Conservation (phyloP, 2,888 invertebrate genomes). For the Dasysyrphus tricinctus region DNA sequence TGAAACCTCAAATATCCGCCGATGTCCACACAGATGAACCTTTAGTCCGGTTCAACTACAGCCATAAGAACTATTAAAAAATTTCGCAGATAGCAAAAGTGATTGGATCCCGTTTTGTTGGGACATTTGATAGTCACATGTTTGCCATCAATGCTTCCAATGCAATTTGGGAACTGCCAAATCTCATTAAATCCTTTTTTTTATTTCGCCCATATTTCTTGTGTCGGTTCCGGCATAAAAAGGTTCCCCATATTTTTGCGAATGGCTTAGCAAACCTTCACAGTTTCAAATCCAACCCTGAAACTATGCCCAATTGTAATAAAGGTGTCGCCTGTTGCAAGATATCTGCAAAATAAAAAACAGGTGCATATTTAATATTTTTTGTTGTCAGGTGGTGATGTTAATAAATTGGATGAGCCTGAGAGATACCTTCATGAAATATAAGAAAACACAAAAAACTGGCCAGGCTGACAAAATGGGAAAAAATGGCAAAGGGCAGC, state of each 20-base stretch:
- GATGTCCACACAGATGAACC: neutral
- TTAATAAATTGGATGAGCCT: neutral
- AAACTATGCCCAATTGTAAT: constrained; percentile 8
- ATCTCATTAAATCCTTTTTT: no score
- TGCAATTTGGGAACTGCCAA: no score
- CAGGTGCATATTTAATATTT: neutral
- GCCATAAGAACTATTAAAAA: neutral
- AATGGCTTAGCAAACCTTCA: constrained; percentile 5
- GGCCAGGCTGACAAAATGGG: no score
- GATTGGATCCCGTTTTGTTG: no score
- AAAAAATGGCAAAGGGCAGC: no score
- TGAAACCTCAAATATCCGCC: neutral
- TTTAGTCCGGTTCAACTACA: neutral
- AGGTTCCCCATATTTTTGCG: neutral
- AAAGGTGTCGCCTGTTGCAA: constrained; percentile 12
- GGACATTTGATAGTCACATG: no score
- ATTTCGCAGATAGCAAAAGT: constrained; percentile 4
- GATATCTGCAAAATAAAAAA: neutral
- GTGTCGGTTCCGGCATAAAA: no score
- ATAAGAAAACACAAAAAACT: no score
- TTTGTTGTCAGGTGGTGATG: neutral
- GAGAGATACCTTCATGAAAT: no score
- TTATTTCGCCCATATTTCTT: no score
- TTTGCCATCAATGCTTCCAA: no score
- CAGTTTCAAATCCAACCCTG: neutral